Evolutionary conservation across 2,113 vertebrate species (phyloP).

Genomic region (Brachypodius melanocephalos): DNA sequence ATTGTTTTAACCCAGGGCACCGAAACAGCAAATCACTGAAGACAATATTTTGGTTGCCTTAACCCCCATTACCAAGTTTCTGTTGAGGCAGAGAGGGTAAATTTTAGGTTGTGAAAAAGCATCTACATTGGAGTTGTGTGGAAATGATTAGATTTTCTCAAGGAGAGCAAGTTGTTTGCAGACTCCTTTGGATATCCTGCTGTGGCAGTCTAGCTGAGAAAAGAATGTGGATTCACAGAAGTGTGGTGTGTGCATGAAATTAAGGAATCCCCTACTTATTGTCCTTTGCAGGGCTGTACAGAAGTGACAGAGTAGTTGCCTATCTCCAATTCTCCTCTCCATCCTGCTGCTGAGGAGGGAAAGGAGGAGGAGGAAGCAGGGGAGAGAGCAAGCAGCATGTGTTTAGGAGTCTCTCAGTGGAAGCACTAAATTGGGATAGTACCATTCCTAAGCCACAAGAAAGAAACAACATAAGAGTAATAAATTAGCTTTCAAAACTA

Average conservation of each 20-base stretch:
- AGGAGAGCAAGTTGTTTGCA: not conserved
- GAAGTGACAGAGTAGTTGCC: not conserved
- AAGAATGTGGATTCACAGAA: not conserved
- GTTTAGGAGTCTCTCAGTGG: not conserved
- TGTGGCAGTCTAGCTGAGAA: not conserved
- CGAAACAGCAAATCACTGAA: not conserved
- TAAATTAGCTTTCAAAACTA: not conserved
- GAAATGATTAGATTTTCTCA: not conserved
- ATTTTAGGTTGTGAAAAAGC: not conserved
- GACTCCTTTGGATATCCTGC: not conserved
- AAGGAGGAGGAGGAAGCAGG: too few species aligned
- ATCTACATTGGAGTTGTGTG: not conserved
- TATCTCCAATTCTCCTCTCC: not conserved
- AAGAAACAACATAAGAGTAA: not conserved
- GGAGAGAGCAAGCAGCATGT: rapidly evolving
- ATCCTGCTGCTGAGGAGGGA: not conserved
- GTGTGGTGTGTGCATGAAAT: not conserved
- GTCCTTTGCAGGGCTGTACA: not conserved
- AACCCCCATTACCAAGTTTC: not conserved
- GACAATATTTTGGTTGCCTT: not conserved
- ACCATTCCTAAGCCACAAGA: not conserved
- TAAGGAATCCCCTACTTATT: not conserved
- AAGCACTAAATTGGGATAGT: not conserved
- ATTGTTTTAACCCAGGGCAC: not conserved
- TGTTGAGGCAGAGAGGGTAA: not conserved